A percentile compares a stretch with the other conserved stretches of the same genome.
These are phyloP conservation scores for Tylochromis polylepis DNA, from an alignment of 2,113 vertebrate genomes.

Conservation along the genomic window DNA sequence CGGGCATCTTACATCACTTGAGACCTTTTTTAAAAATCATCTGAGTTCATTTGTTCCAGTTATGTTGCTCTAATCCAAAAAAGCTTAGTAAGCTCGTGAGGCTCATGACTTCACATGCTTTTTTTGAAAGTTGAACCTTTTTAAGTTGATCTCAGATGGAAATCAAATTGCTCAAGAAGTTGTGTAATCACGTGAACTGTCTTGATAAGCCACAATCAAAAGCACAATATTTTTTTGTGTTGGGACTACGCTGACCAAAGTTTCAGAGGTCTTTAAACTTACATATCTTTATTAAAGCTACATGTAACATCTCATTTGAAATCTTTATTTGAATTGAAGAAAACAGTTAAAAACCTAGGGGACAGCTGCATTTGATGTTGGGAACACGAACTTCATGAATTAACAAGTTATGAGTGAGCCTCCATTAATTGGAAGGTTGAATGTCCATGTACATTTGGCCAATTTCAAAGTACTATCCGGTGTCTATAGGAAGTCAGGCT, in stretches of 20 bases:
- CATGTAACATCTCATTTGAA: background rate
- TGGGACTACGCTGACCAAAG: background rate
- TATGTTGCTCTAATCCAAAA: background rate
- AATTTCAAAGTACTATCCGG: too few relatives aligned
- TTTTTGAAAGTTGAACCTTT: background rate
- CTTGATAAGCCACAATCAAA: background rate
- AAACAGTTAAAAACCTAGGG: too few relatives aligned
- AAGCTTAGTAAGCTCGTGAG: background rate
- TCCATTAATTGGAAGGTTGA: too few relatives aligned
- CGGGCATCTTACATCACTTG: background rate
- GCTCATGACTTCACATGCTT: constrained; percentile 7
- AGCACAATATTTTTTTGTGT: background rate
- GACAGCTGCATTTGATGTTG: too few relatives aligned
- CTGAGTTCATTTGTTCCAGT: background rate
- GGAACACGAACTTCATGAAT: too few relatives aligned
- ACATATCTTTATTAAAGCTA: background rate
- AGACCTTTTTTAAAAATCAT: background rate
- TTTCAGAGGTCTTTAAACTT: background rate
- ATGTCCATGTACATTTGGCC: too few relatives aligned
- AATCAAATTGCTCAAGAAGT: background rate
- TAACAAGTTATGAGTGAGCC: too few relatives aligned
- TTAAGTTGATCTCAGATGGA: background rate
- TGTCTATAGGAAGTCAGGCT: too few relatives aligned
- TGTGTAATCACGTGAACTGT: background rate
- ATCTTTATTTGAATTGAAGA: too few relatives aligned